Conservation (phyloP, 2,888 invertebrate genomes). For the Philereme transversata region DNA sequence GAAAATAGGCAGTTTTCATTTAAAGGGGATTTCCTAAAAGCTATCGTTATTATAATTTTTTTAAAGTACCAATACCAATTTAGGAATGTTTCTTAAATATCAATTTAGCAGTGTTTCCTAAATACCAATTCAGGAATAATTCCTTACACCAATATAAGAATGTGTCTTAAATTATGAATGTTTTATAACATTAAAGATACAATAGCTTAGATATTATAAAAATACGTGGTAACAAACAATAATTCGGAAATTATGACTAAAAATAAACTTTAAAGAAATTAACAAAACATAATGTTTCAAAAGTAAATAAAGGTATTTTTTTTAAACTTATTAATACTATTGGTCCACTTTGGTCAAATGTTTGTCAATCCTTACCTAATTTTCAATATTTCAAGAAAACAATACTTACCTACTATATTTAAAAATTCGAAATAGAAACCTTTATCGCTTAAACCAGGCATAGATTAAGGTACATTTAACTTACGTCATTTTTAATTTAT, state of each 20-base stretch:
- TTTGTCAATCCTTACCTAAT: too few species aligned
- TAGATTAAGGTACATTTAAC: background rate
- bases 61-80: background rate
- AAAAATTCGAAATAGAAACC: too few species aligned
- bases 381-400: too few species aligned
- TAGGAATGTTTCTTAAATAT: conserved; percentile 12
- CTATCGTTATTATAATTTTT: background rate
- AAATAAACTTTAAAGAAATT: conserved; percentile 15
- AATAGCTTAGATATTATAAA: background rate
- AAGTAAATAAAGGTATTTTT: background rate
- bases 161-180: too few species aligned
- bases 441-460: too few species aligned
- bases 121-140: background rate
- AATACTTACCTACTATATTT: too few species aligned
- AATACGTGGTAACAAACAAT: conserved; percentile 6
- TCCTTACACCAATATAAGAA: too few species aligned
- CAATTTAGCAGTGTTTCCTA: background rate
- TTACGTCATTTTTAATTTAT: background rate
- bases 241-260: conserved; percentile 20
- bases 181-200: too few species aligned
- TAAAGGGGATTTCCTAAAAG: background rate
- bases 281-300: conserved; percentile 20
- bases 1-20: background rate
- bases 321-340: conserved; percentile 7
- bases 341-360: conserved; percentile 13